These are phyloP conservation scores for Palaemon carinicauda DNA, from an alignment of 1,140 invertebrate species.

Conservation along the genomic window DNA sequence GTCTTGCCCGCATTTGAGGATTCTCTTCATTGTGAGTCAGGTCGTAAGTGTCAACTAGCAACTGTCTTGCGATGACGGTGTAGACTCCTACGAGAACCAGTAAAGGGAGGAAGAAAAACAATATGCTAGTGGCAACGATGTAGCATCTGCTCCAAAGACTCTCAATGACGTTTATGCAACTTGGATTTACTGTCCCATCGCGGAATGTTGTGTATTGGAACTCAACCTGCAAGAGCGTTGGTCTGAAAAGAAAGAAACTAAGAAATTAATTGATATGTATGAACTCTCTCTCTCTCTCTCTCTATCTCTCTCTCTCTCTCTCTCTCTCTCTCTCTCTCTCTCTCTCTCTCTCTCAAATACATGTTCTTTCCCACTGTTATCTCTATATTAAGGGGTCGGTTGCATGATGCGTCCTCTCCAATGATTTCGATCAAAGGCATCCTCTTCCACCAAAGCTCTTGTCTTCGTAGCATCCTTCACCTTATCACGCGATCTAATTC, in stretches of 20 bases:
- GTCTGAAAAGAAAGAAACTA: constrained; percentile 72
- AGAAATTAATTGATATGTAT: too few relatives aligned
- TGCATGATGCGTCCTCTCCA: too few relatives aligned
- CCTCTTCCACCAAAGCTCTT: too few relatives aligned
- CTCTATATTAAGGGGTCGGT: too few relatives aligned
- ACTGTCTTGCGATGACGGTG: constrained; percentile 80
- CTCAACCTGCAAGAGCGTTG: constrained; percentile 70
- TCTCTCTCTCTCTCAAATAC: too few relatives aligned
- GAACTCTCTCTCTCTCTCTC: too few relatives aligned
- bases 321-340: too few relatives aligned
- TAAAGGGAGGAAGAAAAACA: constrained; percentile 86
- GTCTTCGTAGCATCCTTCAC: too few relatives aligned
- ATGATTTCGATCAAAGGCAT: too few relatives aligned
- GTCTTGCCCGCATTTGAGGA: constrained; percentile 61
- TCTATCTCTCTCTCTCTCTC: too few relatives aligned
- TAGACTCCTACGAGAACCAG: constrained; percentile 82
- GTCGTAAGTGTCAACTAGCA: constrained; percentile 69
- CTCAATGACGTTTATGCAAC: constrained; percentile 78
- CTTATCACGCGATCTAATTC: too few relatives aligned
- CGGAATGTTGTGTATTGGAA: constrained; percentile 74
- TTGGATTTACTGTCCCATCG: constrained; percentile 75
- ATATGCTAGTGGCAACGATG: constrained; percentile 76
- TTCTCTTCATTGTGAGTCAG: constrained; percentile 41
- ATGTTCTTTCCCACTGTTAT: too few relatives aligned
- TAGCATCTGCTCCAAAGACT: constrained; percentile 78